Evolutionary conservation across 2,888 invertebrate genomes (phyloP).

Genomic region (Caradrina clavipalpis): DNA sequence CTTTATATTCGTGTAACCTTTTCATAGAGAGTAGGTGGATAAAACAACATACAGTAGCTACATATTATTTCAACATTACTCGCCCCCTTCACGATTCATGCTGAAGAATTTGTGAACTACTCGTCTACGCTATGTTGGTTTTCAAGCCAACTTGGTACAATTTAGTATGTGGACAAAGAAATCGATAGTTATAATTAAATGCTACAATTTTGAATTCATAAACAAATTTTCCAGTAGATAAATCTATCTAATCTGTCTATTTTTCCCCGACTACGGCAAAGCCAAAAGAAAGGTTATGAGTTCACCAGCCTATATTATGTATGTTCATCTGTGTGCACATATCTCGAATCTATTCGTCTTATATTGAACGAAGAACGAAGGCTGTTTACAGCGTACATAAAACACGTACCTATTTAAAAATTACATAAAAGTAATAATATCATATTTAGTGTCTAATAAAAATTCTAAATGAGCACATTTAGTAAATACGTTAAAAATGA

Average conservation of each 20-base stretch:
- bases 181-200: slow-evolving; percentile 2
- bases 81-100: background rate
- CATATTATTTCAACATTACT: slow-evolving; percentile 2
- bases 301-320: no score
- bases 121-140: background rate
- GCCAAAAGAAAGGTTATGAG: no score
- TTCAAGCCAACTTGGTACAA: background rate
- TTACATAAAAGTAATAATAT: no score
- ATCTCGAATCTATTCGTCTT: no score
- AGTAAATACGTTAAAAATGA: no score
- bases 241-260: slow-evolving; percentile 10
- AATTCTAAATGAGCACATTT: no score
- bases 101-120: background rate
- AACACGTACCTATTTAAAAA: no score
- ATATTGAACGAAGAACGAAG: no score
- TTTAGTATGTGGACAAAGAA: background rate
- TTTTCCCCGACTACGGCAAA: slow-evolving; percentile 6
- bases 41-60: slow-evolving; percentile 6
- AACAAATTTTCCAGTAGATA: slow-evolving; percentile 8
- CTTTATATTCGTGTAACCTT: slow-evolving; percentile 35
- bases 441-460: no score
- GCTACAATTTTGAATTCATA: background rate
- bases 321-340: no score
- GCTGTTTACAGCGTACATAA: no score
- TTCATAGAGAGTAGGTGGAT: slow-evolving; percentile 31